Percentiles rank a stretch among this genome's conserved stretches.
Evolutionary conservation across 2,888 invertebrate genomes (phyloP).

Genomic region (Tanytarsus gracilentus): DNA sequence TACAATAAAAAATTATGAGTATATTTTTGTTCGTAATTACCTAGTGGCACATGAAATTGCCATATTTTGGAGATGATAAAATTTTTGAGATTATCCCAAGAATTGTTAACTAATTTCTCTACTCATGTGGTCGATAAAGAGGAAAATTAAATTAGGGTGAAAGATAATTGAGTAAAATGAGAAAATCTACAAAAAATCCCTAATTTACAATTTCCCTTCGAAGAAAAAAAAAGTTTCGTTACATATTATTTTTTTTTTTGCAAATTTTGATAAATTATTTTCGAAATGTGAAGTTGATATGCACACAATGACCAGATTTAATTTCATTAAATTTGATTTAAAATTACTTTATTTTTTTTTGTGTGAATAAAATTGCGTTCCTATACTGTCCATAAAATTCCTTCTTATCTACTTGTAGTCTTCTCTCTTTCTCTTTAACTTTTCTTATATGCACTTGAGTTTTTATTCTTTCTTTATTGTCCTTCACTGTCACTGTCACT

Average conservation of each 20-base stretch:
- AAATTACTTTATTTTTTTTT: neutral
- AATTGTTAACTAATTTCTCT: no score
- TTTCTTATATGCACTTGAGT: neutral
- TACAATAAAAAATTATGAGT: no score
- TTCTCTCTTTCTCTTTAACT: neutral
- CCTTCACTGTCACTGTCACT: slow-evolving; percentile 92
- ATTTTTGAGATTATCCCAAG: no score
- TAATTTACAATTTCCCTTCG: no score
- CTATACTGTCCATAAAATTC: neutral
- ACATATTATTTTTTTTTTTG: neutral
- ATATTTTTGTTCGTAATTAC: no score
- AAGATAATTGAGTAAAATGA: no score
- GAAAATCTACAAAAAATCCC: no score
- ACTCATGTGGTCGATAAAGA: no score
- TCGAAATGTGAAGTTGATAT: neutral
- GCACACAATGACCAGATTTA: slow-evolving; percentile 26
- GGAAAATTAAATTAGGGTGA: no score
- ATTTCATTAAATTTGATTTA: slow-evolving; percentile 18
- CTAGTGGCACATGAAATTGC: no score
- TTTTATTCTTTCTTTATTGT: slow-evolving; percentile 51
- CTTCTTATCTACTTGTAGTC: neutral
- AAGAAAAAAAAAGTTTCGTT: neutral
- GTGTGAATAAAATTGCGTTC: neutral
- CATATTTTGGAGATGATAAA: no score
- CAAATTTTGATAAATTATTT: no score